Percentiles rank a stretch among this genome's conserved stretches.
These are phyloP conservation scores for Dione vanillae DNA, from an alignment of 2,888 invertebrate genomes.

Conservation along the genomic window DNA sequence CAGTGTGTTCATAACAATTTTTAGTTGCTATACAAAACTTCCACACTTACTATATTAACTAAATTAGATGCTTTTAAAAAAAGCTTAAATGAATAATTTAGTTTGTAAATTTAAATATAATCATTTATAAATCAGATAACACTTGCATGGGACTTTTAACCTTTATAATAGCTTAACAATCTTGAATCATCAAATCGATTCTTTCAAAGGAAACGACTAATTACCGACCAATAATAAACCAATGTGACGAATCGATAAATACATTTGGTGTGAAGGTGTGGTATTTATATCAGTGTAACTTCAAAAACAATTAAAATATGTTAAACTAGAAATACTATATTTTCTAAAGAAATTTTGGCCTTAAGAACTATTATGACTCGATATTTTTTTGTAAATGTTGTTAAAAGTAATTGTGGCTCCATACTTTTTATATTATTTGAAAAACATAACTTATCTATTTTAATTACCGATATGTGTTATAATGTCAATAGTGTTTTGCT, in stretches of 20 bases:
- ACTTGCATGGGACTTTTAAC: slow-evolving; percentile 45
- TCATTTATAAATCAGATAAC: slow-evolving; percentile 49
- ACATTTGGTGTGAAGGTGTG: slow-evolving; percentile 34
- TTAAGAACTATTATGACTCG: not conserved
- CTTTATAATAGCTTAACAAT: slow-evolving; percentile 45
- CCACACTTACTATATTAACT: not conserved
- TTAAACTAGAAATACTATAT: not conserved
- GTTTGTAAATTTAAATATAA: slow-evolving; percentile 12
- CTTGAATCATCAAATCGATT: slow-evolving; percentile 44
- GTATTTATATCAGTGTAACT: slow-evolving; percentile 32
- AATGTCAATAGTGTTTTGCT: not conserved
- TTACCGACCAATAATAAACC: slow-evolving; percentile 41
- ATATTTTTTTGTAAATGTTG: not conserved
- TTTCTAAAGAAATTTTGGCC: not conserved
- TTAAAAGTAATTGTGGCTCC: not conserved
- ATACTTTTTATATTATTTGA: not conserved
- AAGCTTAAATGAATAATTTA: not conserved
- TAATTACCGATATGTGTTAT: not conserved
- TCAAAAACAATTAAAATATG: slow-evolving; percentile 16
- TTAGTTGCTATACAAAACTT: not conserved
- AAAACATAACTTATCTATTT: not conserved
- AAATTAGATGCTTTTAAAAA: not conserved
- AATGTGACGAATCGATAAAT: slow-evolving; percentile 46
- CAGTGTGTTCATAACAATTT: too few relatives aligned
- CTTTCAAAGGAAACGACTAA: slow-evolving; percentile 45